phyloP scores from a whole-genome alignment of 2,113 vertebrate genomes.

The Macquaria australasica region DNA sequence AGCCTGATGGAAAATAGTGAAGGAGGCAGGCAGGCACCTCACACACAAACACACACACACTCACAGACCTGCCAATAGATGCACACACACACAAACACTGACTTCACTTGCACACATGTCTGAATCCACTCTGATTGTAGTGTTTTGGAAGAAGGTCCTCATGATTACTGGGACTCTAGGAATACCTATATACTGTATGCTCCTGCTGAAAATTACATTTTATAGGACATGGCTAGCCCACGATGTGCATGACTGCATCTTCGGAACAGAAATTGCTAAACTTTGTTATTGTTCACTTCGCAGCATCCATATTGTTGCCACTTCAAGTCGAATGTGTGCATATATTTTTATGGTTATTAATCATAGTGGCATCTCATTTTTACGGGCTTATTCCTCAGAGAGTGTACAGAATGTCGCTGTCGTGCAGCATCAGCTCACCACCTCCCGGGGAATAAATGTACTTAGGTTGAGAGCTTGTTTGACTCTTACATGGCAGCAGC shows the following conservation, averaged over 20 bases:
- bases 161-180: slow-evolving; percentile 22
- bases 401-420: slow-evolving; percentile 45
- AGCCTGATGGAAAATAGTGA: slow-evolving; percentile 48
- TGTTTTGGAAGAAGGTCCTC: slow-evolving; percentile 19
- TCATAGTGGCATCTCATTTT: slow-evolving; percentile 75
- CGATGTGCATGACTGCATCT: slow-evolving; percentile 35
- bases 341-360: slow-evolving; percentile 67
- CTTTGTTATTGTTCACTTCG: slow-evolving; percentile 53
- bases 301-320: slow-evolving; percentile 47
- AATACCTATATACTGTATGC: slow-evolving; percentile 8
- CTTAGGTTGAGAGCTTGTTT: slow-evolving; percentile 54
- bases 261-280: slow-evolving; percentile 48
- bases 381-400: slow-evolving; percentile 51
- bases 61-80: background rate
- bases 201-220: slow-evolving; percentile 46
- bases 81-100: background rate
- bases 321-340: slow-evolving; percentile 48
- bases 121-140: slow-evolving; percentile 22
- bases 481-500: slow-evolving; percentile 56
- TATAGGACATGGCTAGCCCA: slow-evolving; percentile 12
- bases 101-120: background rate
- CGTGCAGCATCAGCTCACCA: slow-evolving; percentile 26
- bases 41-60: background rate
- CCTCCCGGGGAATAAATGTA: slow-evolving; percentile 60
- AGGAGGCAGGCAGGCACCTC: slow-evolving; percentile 6